Evolutionary conservation across 2,888 invertebrate species (phyloP).

Genomic region (Nesidiocoris tenuis): DNA sequence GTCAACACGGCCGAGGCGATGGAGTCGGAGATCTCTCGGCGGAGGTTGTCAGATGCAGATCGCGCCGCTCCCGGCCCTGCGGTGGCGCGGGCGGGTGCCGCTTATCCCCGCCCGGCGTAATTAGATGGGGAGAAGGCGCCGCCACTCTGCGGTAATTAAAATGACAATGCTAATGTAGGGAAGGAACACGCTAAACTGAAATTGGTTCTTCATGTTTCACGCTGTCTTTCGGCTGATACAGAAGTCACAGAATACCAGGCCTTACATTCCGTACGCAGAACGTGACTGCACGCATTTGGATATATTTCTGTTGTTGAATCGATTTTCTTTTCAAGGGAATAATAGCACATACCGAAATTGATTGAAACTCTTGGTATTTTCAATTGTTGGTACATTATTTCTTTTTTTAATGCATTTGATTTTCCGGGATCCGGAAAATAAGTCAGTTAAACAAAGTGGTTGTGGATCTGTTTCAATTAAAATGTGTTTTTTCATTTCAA

Average conservation of each 20-base stretch:
- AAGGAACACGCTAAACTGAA: not conserved
- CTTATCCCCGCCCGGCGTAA: not conserved
- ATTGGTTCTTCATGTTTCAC: not conserved
- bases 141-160: not conserved
- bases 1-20: not conserved
- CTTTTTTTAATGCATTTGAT: too few relatives aligned
- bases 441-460: too few relatives aligned
- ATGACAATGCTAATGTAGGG: not conserved
- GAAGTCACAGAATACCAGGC: not conserved
- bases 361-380: too few relatives aligned
- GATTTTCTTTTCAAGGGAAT: too few relatives aligned
- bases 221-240: not conserved
- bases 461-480: too few relatives aligned
- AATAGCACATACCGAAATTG: too few relatives aligned
- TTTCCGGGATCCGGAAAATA: too few relatives aligned
- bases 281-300: too few relatives aligned
- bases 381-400: too few relatives aligned
- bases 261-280: too few relatives aligned
- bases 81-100: not conserved
- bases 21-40: not conserved
- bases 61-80: not conserved
- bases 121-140: not conserved
- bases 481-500: too few relatives aligned
- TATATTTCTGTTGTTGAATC: too few relatives aligned
- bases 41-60: not conserved